A percentile compares a stretch with the other conserved stretches of the same genome.
Evolutionary conservation across 92 coral and sea anemone genomes (phyloP).

Genomic region (Epizoanthus stellaris): DNA sequence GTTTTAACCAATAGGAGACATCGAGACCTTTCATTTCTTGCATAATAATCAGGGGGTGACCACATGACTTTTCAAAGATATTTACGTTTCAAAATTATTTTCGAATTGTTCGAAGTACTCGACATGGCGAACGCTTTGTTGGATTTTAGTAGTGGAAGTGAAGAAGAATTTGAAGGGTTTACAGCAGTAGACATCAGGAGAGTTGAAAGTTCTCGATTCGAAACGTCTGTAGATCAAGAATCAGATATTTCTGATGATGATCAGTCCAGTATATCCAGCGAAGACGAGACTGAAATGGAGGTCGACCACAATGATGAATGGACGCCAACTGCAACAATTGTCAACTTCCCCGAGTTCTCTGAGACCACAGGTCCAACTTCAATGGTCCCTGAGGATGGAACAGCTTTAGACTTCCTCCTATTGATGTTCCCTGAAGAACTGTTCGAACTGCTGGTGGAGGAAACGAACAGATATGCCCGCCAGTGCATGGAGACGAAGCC

Average conservation of each 20-base stretch:
- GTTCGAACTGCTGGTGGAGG: constrained; percentile 38
- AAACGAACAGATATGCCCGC: constrained; percentile 56
- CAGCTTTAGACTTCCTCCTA: constrained; percentile 44
- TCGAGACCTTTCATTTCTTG: constrained; percentile 21
- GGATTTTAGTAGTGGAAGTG: background rate
- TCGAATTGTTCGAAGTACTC: too few relatives aligned
- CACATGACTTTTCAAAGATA: constrained; percentile 1
- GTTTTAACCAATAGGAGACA: constrained; percentile 50
- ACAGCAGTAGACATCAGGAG: constrained; percentile 34
- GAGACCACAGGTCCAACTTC: constrained; percentile 44
- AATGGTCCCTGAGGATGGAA: constrained; percentile 53
- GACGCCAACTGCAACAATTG: constrained; percentile 20
- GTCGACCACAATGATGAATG: background rate
- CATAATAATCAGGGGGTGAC: constrained; percentile 1
- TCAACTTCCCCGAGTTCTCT: constrained; percentile 10
- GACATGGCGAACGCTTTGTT: too few relatives aligned
- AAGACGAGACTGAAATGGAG: background rate
- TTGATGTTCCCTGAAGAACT: constrained; percentile 36
- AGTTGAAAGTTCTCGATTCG: background rate
- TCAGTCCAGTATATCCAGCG: background rate
- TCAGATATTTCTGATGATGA: constrained; percentile 47
- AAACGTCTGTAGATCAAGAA: background rate
- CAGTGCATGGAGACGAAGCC: constrained; percentile 48
- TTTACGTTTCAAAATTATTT: too few relatives aligned
- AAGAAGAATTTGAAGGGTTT: constrained; percentile 56